phyloP scores from a whole-genome alignment of 2,888 invertebrate species.

The Oegoconia quadripuncta region DNA sequence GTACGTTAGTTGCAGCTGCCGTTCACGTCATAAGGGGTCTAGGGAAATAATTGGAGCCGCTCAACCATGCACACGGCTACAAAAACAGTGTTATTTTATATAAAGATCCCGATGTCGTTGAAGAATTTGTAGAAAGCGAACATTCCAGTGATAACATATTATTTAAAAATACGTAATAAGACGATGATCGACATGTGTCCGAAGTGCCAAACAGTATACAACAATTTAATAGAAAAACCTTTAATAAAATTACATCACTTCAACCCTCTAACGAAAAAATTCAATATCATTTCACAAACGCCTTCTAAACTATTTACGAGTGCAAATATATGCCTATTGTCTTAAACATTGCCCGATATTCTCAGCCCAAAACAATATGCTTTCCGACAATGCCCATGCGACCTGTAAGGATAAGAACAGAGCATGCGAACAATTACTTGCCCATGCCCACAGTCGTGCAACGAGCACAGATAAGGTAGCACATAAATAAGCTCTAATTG shows the following conservation, averaged over 20 bases:
- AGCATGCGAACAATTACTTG: slow-evolving; percentile 42
- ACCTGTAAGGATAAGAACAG: slow-evolving; percentile 12
- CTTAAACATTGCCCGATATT: not conserved
- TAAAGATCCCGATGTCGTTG: slow-evolving; percentile 34
- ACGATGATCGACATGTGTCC: no score
- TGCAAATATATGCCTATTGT: slow-evolving; percentile 1
- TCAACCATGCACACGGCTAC: slow-evolving; percentile 53
- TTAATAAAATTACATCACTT: no score
- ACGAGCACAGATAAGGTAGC: slow-evolving; percentile 60
- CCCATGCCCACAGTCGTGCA: slow-evolving; percentile 50
- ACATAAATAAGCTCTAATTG: slow-evolving; percentile 71
- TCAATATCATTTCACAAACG: no score
- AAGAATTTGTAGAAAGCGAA: slow-evolving; percentile 18
- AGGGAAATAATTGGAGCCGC: slow-evolving; percentile 62
- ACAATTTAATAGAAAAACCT: no score
- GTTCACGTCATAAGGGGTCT: slow-evolving; percentile 67
- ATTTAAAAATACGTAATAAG: no score
- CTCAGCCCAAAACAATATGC: slow-evolving; percentile 5
- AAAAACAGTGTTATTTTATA: slow-evolving; percentile 38
- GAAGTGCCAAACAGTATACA: no score
- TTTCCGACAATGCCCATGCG: slow-evolving; percentile 14
- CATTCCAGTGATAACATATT: not conserved
- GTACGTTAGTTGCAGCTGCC: slow-evolving; percentile 75
- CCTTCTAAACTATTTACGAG: no score
- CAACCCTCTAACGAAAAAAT: no score